Conservation (phyloP, 2,888 invertebrate genomes). For the Diarsia rubi region DNA sequence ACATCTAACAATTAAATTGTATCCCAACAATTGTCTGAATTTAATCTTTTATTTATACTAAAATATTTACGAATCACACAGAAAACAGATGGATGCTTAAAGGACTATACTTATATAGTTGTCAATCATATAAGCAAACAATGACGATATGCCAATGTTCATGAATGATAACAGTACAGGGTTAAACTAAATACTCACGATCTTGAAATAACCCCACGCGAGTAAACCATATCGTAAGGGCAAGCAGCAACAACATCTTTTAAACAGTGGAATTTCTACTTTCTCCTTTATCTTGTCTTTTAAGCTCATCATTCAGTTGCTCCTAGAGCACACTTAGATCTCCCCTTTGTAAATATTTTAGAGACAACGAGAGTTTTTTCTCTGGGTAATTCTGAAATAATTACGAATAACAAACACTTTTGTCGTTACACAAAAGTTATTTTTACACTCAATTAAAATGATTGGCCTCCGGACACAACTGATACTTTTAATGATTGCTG, state of each 20-base stretch:
- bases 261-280: slow-evolving; percentile 67
- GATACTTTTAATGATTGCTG: background rate
- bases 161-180: background rate
- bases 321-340: background rate
- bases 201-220: slow-evolving; percentile 71
- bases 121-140: background rate
- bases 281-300: slow-evolving; percentile 9
- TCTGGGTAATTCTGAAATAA: background rate
- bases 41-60: too few relatives aligned
- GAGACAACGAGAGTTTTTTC: background rate
- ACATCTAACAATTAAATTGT: background rate
- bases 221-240: slow-evolving; percentile 77
- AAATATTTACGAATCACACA: too few relatives aligned
- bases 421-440: background rate
- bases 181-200: slow-evolving; percentile 61
- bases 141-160: background rate
- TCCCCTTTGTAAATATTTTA: background rate
- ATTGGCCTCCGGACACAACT: slow-evolving; percentile 9
- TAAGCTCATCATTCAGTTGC: background rate
- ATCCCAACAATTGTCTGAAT: background rate
- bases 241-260: slow-evolving; percentile 75
- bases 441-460: slow-evolving; percentile 1
- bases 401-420: background rate
- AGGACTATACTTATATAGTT: background rate
- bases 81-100: background rate